phyloP scores from a whole-genome alignment of 2,113 vertebrate species.

The Antigone vipio region DNA sequence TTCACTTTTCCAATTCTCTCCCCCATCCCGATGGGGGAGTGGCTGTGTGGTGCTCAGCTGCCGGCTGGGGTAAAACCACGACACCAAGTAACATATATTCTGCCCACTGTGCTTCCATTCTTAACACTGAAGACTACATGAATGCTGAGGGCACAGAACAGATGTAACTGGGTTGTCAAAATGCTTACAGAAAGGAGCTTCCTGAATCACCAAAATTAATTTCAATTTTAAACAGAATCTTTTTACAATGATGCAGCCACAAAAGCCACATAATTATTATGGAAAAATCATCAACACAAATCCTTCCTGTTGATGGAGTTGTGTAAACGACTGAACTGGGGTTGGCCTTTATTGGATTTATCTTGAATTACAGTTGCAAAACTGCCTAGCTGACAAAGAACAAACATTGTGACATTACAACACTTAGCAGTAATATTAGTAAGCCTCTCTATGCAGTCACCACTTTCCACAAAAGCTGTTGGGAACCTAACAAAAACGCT shows the following conservation, averaged over 20 bases:
- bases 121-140: neutral
- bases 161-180: rapidly evolving
- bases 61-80: too few species aligned
- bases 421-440: neutral
- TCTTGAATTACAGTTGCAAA: neutral
- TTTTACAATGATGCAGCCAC: neutral
- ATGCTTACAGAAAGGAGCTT: neutral
- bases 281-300: neutral
- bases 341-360: rapidly evolving
- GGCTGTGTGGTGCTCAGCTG: too few species aligned
- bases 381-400: neutral
- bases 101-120: rapidly evolving
- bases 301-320: neutral
- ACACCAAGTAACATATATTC: neutral
- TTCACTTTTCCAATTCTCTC: too few species aligned
- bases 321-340: rapidly evolving
- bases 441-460: too few species aligned
- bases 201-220: rapidly evolving
- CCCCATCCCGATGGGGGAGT: too few species aligned
- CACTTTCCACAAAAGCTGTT: neutral
- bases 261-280: neutral
- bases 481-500: neutral
- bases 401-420: neutral
- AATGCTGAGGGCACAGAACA: neutral
- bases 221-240: neutral